Base-by-base conservation (phyloP, 2,113 vertebrate genomes). In the Cervus canadensis region DNA sequence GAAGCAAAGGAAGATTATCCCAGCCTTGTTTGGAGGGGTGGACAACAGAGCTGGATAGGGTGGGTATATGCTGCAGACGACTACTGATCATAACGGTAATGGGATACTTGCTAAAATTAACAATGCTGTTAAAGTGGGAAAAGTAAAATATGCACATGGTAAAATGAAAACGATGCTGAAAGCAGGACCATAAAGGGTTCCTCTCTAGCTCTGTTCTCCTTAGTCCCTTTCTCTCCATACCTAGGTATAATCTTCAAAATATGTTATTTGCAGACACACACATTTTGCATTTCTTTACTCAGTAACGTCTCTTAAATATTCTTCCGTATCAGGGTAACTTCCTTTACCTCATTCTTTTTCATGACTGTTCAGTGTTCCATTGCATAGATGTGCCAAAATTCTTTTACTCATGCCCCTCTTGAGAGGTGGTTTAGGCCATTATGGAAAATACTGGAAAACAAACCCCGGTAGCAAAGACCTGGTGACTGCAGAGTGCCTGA, bases 21-120 rank as follows among this genome's bases (percentile, higher is more conserved):
- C 45, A 64, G 36, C 19, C 43, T 91, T 56, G 45, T 87, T 95
- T 91, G 87, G 40, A 67, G 54, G 36, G 4, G 21, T 28, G 56
- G 50, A 40, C 19, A 64, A 13, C 45, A 87, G 10, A 89, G 9
- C 8, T 91, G 52, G 64, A 86, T 40, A n/a, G 3, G 14, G 10
- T 74, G 15, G 9, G 43, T 67, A 45, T 30, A 76, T 83, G 57
- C 60, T 83, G 6, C 50, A 82, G 40, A 60, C 10, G 71, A 84
- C 48, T 52, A 33, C 36, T 82, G 36, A 82, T 91, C 56, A 74
- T 17, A 78, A 33, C n/a, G 50, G 30, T 16, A 91, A 71, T 6
- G 89, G 62, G 13, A 91, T 71, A 26, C 5, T 86, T 95, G n/a
- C 76, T 92, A 96, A 87, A 95, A 85, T 96, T 23, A 79, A 62